Percentiles rank a stretch among this genome's conserved stretches.
phyloP scores from a whole-genome alignment of 2,113 vertebrate genomes.

The Callopanchax toddi region DNA sequence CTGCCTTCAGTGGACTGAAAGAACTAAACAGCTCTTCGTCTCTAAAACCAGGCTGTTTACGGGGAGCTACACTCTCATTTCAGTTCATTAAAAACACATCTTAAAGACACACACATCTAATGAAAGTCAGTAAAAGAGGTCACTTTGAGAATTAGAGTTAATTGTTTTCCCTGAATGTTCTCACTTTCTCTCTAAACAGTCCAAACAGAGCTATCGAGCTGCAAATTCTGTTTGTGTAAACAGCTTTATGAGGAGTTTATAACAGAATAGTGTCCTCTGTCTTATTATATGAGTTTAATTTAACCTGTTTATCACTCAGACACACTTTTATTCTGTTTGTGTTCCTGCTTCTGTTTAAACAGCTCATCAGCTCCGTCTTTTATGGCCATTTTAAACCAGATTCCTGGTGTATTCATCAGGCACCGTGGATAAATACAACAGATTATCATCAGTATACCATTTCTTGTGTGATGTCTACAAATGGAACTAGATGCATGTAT shows the following conservation, averaged over 20 bases:
- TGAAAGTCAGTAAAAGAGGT: neutral
- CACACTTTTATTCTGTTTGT: too few relatives aligned
- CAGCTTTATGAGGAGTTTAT: neutral
- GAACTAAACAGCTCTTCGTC: neutral
- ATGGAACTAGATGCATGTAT: too few relatives aligned
- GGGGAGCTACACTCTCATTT: neutral
- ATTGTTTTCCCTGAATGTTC: neutral
- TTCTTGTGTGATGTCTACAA: too few relatives aligned
- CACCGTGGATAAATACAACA: too few relatives aligned
- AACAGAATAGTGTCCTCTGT: neutral
- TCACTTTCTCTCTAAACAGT: neutral
- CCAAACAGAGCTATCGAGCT: neutral
- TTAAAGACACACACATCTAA: neutral
- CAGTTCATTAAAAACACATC: neutral
- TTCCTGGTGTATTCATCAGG: too few relatives aligned
- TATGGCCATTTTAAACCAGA: too few relatives aligned
- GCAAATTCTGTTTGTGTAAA: neutral
- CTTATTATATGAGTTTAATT: neutral
- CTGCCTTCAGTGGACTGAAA: neutral
- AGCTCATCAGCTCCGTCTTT: too few relatives aligned
- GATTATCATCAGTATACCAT: too few relatives aligned
- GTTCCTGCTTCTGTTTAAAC: too few relatives aligned
- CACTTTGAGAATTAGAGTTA: neutral
- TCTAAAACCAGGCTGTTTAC: too few relatives aligned
- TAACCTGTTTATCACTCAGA: too few relatives aligned